These are phyloP conservation scores for Tenualosa ilisha DNA, from an alignment of 2,797 vertebrate genomes.

Conservation along the genomic window DNA sequence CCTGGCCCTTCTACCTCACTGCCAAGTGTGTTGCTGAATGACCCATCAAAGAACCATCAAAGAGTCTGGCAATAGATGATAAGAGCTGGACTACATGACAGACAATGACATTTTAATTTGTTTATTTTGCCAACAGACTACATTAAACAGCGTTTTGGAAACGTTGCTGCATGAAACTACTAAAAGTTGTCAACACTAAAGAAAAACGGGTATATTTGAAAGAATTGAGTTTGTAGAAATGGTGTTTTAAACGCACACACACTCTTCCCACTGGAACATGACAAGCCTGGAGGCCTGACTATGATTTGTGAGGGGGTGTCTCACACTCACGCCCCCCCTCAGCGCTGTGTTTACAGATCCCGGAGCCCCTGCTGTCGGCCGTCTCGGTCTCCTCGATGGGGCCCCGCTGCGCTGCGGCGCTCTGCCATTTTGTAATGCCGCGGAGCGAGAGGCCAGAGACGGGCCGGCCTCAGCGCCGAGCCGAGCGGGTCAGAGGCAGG, in stretches of 20 bases:
- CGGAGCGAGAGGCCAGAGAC: conserved; percentile 43
- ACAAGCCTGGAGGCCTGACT: background rate
- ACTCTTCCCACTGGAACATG: background rate
- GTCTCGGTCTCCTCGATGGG: conserved; percentile 45
- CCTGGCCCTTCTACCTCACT: conserved; percentile 45
- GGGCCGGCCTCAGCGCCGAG: conserved; percentile 51
- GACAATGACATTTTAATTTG: background rate
- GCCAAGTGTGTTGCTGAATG: conserved; percentile 48
- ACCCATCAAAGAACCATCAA: conserved; percentile 22
- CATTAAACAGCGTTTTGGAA: background rate
- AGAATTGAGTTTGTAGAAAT: background rate
- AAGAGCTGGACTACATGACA: no score
- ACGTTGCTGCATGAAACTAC: background rate
- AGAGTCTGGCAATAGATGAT: background rate
- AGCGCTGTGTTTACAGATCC: background rate
- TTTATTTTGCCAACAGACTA: background rate
- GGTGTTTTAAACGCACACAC: background rate
- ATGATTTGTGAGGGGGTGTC: background rate
- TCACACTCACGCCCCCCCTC: background rate
- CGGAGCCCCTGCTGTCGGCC: conserved; percentile 38
- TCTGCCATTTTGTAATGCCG: conserved; percentile 59
- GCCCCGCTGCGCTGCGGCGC: conserved; percentile 46
- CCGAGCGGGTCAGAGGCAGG: conserved; percentile 53
- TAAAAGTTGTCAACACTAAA: background rate
- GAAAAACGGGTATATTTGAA: background rate